phyloP scores from a whole-genome alignment of 2,113 vertebrate species.

The Otolemur garnettii region DNA sequence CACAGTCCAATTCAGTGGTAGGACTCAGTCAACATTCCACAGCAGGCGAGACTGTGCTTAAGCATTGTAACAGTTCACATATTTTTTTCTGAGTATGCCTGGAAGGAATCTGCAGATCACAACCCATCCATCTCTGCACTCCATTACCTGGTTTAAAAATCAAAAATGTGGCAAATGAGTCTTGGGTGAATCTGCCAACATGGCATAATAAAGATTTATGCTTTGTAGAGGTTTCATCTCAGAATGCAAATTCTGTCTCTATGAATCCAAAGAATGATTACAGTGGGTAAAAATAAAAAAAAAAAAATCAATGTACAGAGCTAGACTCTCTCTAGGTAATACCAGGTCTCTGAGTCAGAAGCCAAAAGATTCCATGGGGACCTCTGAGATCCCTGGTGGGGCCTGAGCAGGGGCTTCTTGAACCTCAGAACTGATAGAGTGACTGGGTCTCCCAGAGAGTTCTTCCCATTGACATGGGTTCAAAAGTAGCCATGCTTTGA shows the following conservation, averaged over 20 bases:
- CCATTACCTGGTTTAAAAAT: not conserved
- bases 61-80: not conserved
- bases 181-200: not conserved
- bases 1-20: accelerated
- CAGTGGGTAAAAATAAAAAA: not conserved
- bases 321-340: not conserved
- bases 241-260: not conserved
- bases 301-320: accelerated
- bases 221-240: accelerated
- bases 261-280: not conserved
- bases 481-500: accelerated
- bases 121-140: accelerated
- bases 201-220: not conserved
- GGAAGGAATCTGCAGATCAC: not conserved
- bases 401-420: no score
- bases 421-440: not conserved
- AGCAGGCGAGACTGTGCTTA: accelerated
- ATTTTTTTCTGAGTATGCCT: not conserved
- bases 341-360: not conserved
- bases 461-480: accelerated
- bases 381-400: no score
- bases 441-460: no score
- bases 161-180: not conserved
- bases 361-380: accelerated
- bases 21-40: accelerated